phyloP scores from a whole-genome alignment of 2,888 invertebrate species.

The Zygogramma bicolorata region DNA sequence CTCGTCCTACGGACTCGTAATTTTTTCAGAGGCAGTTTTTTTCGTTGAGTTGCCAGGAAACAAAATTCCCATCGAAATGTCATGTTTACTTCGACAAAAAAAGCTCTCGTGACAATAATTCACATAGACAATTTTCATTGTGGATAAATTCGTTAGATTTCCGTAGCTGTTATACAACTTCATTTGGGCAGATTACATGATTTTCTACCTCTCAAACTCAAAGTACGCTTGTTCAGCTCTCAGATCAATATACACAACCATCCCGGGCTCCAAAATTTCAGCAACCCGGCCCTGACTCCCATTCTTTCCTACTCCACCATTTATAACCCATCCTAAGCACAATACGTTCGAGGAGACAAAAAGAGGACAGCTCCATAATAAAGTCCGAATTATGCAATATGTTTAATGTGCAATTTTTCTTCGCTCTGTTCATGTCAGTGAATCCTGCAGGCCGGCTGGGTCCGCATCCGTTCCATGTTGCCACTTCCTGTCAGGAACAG shows the following conservation, averaged over 20 bases:
- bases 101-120: no score
- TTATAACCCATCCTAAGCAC: constrained; percentile 14
- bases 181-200: no score
- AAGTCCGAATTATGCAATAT: constrained; percentile 45
- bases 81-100: no score
- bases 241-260: not conserved
- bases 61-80: no score
- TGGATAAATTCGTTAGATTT: no score
- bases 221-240: not conserved
- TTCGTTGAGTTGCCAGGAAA: no score
- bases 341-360: constrained; percentile 28
- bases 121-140: no score
- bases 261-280: not conserved
- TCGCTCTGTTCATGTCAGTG: no score
- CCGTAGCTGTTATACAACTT: no score
- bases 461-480: constrained; percentile 53
- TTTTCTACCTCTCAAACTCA: no score
- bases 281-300: not conserved
- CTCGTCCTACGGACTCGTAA: no score
- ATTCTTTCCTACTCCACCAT: constrained; percentile 5
- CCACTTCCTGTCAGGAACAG: constrained; percentile 59
- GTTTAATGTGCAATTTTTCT: constrained; percentile 43
- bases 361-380: constrained; percentile 33
- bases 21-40: no score
- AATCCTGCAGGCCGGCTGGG: constrained; percentile 41